Percentiles rank a stretch among this genome's conserved stretches.
These are phyloP conservation scores for Lasioglossum albipes DNA, from an alignment of 1,140 invertebrate genomes.

Conservation along the genomic window DNA sequence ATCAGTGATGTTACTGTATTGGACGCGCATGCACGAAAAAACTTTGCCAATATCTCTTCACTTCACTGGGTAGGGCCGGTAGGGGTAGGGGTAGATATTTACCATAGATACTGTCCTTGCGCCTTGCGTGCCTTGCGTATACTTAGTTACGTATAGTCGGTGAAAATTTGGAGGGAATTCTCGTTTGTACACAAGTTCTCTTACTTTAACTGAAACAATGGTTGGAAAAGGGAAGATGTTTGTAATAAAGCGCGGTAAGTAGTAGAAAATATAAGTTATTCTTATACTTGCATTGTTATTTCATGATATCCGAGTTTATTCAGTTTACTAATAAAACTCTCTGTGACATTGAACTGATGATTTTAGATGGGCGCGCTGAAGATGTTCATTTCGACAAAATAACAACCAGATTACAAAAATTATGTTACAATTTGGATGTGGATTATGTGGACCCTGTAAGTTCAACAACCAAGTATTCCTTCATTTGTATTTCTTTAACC, in stretches of 20 bases:
- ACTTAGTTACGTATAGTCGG: no score
- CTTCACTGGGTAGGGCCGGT: no score
- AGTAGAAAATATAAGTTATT: conserved; percentile 25
- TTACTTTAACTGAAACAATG: conserved; percentile 12
- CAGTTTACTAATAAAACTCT: neutral
- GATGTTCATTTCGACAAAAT: conserved; percentile 99
- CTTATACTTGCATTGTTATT: neutral
- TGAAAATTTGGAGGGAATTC: neutral
- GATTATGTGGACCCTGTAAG: conserved; percentile 97
- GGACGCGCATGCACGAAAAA: no score
- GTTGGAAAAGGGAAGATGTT: conserved; percentile 75
- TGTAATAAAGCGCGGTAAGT: conserved; percentile 80
- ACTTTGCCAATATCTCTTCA: no score
- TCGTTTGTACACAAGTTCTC: neutral
- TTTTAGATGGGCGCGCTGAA: conserved; percentile 93
- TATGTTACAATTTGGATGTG: conserved; percentile 97
- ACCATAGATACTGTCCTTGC: no score
- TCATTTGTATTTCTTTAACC: neutral
- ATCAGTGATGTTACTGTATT: no score
- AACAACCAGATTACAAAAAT: conserved; percentile 95
- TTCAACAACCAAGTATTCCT: conserved; percentile 53
- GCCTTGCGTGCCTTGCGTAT: no score
- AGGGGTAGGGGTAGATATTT: no score
- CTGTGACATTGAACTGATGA: conserved; percentile 26
- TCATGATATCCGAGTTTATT: neutral